Base-by-base conservation (phyloP, 2,888 invertebrate genomes). In the Ormyrus labotus region DNA sequence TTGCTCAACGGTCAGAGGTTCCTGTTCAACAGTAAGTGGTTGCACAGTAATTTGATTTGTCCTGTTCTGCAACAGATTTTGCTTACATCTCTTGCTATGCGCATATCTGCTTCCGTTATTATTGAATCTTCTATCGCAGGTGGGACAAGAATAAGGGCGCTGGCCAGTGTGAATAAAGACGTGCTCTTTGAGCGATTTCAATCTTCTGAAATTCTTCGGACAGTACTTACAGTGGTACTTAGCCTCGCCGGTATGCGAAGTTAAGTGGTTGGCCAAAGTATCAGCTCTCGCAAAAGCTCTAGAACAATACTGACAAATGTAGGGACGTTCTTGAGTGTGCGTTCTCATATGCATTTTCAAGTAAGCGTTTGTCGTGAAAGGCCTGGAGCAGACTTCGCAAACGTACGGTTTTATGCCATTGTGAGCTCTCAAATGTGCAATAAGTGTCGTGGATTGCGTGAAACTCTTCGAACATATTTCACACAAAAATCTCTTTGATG, bases 291-390 rank as follows among this genome's bases (percentile, higher is more conserved):
- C 90, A 67, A 91, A 91, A 2, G 90, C 90, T 34, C 90, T 83
- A 10, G 89, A 87, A 76, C 90, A 91, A 63, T 89, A 90, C 78
- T 91, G 90, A 72, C 90, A 91, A n/a, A 88, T 89, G 77, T 91
- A 91, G 0, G 90, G 90, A 13, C 89, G 84, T 65, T 91, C 90
- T 60, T 91, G 90, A 0, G 90, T 91, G 65, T 91, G 90, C 4
- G 90, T 91, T 55, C 90, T 85, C 90, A 91, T 91, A 63, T 90
- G 90, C 90, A 90, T 90, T 58, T 90, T 90, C 5, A 90, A 80
- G 76, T 90, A 90, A 0, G 90, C 90, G 69, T 90, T 91, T 0
- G 90, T 91, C 0, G 90, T 91, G 67, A 91, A 91, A 0, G 90
- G 90, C 9, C 90, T 83, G 0, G 90, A 89, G 78, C 90, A 91